These are phyloP conservation scores for Porites lutea DNA, from an alignment of 64 coral and sea anemone genomes.

Conservation along the genomic window DNA sequence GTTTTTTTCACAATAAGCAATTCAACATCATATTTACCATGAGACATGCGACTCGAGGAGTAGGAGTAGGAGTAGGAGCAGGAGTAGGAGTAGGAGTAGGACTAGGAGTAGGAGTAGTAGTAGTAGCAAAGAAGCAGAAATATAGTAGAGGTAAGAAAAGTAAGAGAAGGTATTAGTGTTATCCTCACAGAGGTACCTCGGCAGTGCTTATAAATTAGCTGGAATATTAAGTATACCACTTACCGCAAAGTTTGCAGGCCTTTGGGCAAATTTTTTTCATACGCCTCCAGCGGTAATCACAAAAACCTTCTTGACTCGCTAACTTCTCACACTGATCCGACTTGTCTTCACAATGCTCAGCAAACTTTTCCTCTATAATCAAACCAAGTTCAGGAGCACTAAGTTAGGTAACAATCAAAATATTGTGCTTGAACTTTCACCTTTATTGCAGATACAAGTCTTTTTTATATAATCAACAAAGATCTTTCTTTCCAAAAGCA, in stretches of 20 bases:
- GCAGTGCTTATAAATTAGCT: neutral
- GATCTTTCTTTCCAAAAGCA: too few relatives aligned
- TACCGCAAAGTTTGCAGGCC: constrained; percentile 89
- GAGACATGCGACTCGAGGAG: neutral
- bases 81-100: too few relatives aligned
- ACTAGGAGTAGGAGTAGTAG: too few relatives aligned
- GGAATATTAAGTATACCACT: constrained; percentile 16
- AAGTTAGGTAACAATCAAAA: too few relatives aligned
- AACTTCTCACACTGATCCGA: constrained; percentile 16
- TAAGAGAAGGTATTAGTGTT: neutral
- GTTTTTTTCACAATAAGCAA: neutral
- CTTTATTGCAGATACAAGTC: too few relatives aligned
- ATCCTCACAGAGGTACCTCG: neutral
- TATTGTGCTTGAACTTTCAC: too few relatives aligned
- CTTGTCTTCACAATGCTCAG: constrained; percentile 41
- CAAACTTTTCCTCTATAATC: constrained; percentile 48
- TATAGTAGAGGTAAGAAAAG: neutral
- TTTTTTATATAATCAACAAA: too few relatives aligned
- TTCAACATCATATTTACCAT: neutral
- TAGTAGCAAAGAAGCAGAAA: neutral
- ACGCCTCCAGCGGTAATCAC: constrained; percentile 23
- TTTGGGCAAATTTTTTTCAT: constrained; percentile 66
- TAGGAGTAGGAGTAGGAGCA: too few relatives aligned
- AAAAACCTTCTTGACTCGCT: constrained; percentile 44
- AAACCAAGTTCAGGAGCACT: neutral